phyloP scores from a whole-genome alignment of 2,888 invertebrate genomes.

The Conchocele bisecta region DNA sequence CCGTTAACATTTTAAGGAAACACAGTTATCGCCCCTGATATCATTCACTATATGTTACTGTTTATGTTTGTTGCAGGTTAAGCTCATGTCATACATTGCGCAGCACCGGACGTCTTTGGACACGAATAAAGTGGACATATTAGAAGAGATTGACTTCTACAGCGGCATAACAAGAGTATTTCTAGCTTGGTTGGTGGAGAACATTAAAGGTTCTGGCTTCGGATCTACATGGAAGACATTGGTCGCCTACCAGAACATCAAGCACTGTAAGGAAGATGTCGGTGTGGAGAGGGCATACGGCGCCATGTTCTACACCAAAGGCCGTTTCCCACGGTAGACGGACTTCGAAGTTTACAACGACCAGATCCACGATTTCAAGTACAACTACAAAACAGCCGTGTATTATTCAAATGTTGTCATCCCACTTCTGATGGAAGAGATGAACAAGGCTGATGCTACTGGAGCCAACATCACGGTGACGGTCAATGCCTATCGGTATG shows the following conservation, averaged over 20 bases:
- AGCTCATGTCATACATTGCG: slow-evolving; percentile 53
- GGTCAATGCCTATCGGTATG: slow-evolving; percentile 88
- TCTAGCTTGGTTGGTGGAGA: slow-evolving; percentile 71
- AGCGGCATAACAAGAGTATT: slow-evolving; percentile 70
- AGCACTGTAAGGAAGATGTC: slow-evolving; percentile 93
- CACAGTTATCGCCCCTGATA: no score
- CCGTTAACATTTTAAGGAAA: no score
- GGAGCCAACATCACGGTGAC: slow-evolving; percentile 84
- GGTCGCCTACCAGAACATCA: slow-evolving; percentile 93
- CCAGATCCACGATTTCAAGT: slow-evolving; percentile 91
- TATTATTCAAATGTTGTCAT: slow-evolving; percentile 91
- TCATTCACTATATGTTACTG: no score
- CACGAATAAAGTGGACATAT: slow-evolving; percentile 65
- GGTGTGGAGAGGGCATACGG: slow-evolving; percentile 94
- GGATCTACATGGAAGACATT: slow-evolving; percentile 82
- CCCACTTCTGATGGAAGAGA: slow-evolving; percentile 87
- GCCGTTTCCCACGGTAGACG: slow-evolving; percentile 86
- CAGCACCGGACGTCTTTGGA: slow-evolving; percentile 63
- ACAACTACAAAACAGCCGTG: slow-evolving; percentile 91
- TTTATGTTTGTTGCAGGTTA: no score
- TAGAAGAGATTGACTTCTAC: slow-evolving; percentile 73
- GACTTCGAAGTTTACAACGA: slow-evolving; percentile 91
- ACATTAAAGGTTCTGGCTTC: slow-evolving; percentile 69
- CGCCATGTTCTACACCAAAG: slow-evolving; percentile 93
- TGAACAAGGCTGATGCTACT: slow-evolving; percentile 57